These are phyloP conservation scores for silkworm (Bombyx mori) DNA, from an alignment of 1,140 invertebrate genomes.

Conservation along the genomic window DNA sequence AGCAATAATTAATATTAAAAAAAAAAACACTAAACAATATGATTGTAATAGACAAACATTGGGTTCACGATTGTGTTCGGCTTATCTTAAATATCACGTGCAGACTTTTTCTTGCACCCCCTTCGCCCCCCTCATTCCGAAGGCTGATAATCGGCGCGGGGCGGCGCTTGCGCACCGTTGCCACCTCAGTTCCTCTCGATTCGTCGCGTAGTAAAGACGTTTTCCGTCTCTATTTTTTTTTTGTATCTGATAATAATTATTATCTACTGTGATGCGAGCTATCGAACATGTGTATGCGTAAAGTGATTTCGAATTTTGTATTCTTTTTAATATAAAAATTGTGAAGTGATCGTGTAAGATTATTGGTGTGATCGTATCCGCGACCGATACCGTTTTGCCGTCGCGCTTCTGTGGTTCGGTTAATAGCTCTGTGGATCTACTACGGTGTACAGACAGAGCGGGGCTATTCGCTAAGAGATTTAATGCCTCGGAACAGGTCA, in stretches of 20 bases:
- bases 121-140: slow-evolving; percentile 28
- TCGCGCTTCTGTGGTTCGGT: slow-evolving; percentile 50
- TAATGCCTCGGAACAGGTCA: slow-evolving; percentile 58
- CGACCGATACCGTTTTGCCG: slow-evolving; percentile 41
- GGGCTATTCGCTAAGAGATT: slow-evolving; percentile 58
- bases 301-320: slow-evolving; percentile 22
- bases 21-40: slow-evolving; percentile 6
- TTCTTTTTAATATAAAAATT: slow-evolving; percentile 21
- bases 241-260: slow-evolving; percentile 3
- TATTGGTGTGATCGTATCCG: slow-evolving; percentile 9
- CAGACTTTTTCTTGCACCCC: slow-evolving; percentile 46
- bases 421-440: slow-evolving; percentile 59
- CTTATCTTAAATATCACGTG: slow-evolving; percentile 58
- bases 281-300: slow-evolving; percentile 20
- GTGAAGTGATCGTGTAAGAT: slow-evolving; percentile 15
- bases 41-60: slow-evolving; percentile 15
- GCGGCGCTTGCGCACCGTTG: slow-evolving; percentile 50
- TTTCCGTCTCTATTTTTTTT: slow-evolving; percentile 12
- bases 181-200: slow-evolving; percentile 40
- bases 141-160: slow-evolving; percentile 54
- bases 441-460: slow-evolving; percentile 35
- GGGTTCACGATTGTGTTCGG: slow-evolving; percentile 21
- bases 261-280: slow-evolving; percentile 32
- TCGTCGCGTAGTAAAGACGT: slow-evolving; percentile 31
- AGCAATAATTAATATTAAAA: background rate